phyloP scores from a whole-genome alignment of 1,140 invertebrate species.

The Ceratosolen solmsi region DNA sequence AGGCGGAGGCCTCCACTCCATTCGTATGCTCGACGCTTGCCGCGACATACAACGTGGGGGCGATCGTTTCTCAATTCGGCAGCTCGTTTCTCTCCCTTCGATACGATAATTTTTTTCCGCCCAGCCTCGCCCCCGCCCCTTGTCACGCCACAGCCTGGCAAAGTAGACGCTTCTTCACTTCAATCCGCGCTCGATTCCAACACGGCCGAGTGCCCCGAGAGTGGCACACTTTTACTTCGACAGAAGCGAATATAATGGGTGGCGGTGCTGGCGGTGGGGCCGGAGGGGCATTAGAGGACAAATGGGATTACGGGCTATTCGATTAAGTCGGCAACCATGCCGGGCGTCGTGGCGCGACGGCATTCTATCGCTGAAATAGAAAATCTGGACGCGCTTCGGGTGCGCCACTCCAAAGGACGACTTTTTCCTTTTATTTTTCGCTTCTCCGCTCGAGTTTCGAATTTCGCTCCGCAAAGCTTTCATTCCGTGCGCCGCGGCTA shows the following conservation, averaged over 20 bases:
- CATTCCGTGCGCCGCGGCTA: not conserved
- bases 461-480: slow-evolving; percentile 41
- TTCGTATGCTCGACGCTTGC: slow-evolving; percentile 66
- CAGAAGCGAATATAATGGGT: slow-evolving; percentile 32
- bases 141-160: not conserved
- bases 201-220: no score
- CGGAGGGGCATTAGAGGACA: slow-evolving; percentile 55
- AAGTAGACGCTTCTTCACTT: no score
- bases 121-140: not conserved
- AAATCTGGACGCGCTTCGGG: slow-evolving; percentile 33
- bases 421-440: slow-evolving; percentile 40
- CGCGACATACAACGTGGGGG: slow-evolving; percentile 59
- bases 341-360: slow-evolving; percentile 39
- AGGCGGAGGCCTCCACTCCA: slow-evolving; percentile 64
- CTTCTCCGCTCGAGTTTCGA: slow-evolving; percentile 40
- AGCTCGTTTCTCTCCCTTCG: slow-evolving; percentile 61
- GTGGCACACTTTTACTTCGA: slow-evolving; percentile 65
- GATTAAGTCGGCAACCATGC: slow-evolving; percentile 61
- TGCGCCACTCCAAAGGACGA: no score
- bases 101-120: slow-evolving; percentile 60
- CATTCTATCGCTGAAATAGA: slow-evolving; percentile 23
- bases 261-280: not conserved
- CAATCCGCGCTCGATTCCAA: no score
- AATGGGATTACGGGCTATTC: slow-evolving; percentile 68
- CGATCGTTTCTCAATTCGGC: slow-evolving; percentile 58